Evolutionary conservation across 1,140 invertebrate species (phyloP), one percentile per base, ranked within the genome.

Genomic region (Diorhabda sublineata): DNA sequence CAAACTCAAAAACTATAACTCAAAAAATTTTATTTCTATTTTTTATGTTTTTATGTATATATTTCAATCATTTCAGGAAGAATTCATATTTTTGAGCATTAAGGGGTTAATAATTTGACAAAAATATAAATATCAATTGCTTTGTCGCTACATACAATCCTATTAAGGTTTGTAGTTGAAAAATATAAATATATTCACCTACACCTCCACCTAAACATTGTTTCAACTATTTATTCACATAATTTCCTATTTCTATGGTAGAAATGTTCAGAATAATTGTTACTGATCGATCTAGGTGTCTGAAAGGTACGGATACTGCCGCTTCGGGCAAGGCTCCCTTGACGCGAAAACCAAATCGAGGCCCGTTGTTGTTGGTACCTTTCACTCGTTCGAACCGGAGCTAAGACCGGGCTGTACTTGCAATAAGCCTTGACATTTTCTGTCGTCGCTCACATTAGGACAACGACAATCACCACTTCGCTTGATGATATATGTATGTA

Each of bases 351-450:
- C 47, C 6, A n/a, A 52, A 8, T 52, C 47, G 47, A 52, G 47
- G n/a, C 6, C 47, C 47, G 47, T 52, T 52, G 47, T 52, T 52
- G 47, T 52, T 62, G 7, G 61, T 62, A 11, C 43, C 61, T 62
- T 62, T 62, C 61, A 62, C 64, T 58, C 3, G 64, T 41, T 56
- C 47, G 47, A 65, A 65, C 64, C 64, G 64, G 64, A 65, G 64
- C 52, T 65, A 3, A 61, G 59, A 11, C 52, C 47, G 64, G 9
- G 52, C 52, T 61, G 59, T 52, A n/a, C 8, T 43, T 11, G 64
- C 41, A 58, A 7, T 57, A 52, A 56, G 64, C 64, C 64, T 65
- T 65, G 64, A 65, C 64, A 65, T 65, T 65, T 65, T 65, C 56
- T n/a, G n/a, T n/a, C 64, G 64, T 65, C 64, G 64, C 64, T 57